phyloP scores from a whole-genome alignment of 2,888 invertebrate genomes.

The Eumacrocentrus americanus region DNA sequence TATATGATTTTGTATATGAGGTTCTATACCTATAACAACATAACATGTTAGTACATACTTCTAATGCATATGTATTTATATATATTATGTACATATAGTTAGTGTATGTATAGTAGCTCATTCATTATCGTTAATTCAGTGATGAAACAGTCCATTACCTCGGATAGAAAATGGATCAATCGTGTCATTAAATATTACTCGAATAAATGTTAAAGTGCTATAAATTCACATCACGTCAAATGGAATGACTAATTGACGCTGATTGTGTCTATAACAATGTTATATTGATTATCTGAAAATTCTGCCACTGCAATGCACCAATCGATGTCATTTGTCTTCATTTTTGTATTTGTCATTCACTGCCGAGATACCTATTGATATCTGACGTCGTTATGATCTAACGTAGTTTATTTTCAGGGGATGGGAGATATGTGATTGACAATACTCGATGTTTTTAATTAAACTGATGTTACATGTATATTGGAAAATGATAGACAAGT shows the following conservation, averaged over 20 bases:
- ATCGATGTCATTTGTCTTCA: conserved; percentile 38
- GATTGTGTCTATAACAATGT: conserved; percentile 13
- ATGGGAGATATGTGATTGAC: background rate
- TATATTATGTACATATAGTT: too few relatives aligned
- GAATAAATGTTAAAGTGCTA: conserved; percentile 14
- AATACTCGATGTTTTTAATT: too few relatives aligned
- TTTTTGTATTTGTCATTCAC: conserved; percentile 7
- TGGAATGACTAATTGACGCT: conserved; percentile 19
- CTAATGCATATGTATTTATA: too few relatives aligned
- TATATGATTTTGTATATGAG: too few relatives aligned
- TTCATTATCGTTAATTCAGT: too few relatives aligned
- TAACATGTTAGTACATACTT: too few relatives aligned
- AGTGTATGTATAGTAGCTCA: too few relatives aligned
- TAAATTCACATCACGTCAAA: conserved; percentile 18
- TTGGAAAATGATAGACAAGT: too few relatives aligned
- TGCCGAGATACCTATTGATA: too few relatives aligned
- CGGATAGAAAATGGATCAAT: background rate
- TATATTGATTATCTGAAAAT: conserved; percentile 54
- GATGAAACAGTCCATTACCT: background rate
- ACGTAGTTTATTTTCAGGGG: background rate
- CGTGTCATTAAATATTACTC: background rate
- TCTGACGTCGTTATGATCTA: too few relatives aligned
- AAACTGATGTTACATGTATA: too few relatives aligned
- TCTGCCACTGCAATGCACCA: conserved; percentile 55
- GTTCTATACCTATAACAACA: too few relatives aligned